Conservation (phyloP, 2,797 vertebrate species). For the Esox masquinongy region DNA sequence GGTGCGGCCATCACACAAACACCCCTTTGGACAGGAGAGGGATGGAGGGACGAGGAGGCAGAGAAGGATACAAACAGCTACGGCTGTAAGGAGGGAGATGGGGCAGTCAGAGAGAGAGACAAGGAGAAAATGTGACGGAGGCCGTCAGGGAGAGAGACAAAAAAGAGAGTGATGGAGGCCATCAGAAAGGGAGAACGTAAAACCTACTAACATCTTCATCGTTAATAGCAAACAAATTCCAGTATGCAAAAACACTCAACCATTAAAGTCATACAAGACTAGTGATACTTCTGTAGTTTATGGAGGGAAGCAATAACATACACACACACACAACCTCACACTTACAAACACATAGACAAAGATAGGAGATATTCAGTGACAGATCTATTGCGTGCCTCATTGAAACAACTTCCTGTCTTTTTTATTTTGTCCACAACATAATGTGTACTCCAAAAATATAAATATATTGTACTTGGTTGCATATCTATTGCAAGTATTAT, state of each 20-base stretch:
- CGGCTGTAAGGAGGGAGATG: slow-evolving; percentile 66
- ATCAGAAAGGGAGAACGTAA: background rate
- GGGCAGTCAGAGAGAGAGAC: background rate
- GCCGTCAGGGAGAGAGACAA: background rate
- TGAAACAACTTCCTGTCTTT: slow-evolving; percentile 63
- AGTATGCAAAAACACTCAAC: too few species aligned
- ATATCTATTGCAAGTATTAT: too few species aligned
- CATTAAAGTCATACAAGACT: too few species aligned
- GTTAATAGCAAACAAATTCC: too few species aligned
- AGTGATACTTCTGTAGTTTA: background rate
- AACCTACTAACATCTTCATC: background rate
- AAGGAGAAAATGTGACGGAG: background rate
- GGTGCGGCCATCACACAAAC: slow-evolving; percentile 80
- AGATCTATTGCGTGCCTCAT: slow-evolving; percentile 53
- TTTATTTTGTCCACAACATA: slow-evolving; percentile 64
- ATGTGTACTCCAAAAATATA: too few species aligned
- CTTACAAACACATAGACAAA: slow-evolving; percentile 56
- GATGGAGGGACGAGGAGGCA: slow-evolving; percentile 58
- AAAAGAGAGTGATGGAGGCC: background rate
- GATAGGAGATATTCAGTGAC: slow-evolving; percentile 66
- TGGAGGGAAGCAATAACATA: too few species aligned
- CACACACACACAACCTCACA: background rate
- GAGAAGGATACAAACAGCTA: slow-evolving; percentile 69
- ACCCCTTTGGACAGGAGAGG: slow-evolving; percentile 83
- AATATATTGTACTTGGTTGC: too few species aligned